Percentiles rank a stretch among this genome's conserved stretches.
phyloP scores from a whole-genome alignment of 1,140 invertebrate species.

The Calephelis nemesis region DNA sequence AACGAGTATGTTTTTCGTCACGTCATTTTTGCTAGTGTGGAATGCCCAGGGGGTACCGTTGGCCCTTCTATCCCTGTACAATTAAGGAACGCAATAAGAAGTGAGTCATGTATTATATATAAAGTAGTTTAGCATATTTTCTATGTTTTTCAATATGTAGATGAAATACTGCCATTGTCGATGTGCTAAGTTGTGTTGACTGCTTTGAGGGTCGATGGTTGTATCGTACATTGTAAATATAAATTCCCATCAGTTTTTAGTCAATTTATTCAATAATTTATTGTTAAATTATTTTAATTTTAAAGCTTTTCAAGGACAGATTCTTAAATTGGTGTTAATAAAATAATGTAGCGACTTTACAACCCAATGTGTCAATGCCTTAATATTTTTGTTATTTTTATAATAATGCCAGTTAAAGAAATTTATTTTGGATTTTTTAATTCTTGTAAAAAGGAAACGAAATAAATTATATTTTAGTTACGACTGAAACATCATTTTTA shows the following conservation, averaged over 20 bases:
- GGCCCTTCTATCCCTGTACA: slow-evolving; percentile 44
- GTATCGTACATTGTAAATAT: slow-evolving; percentile 1
- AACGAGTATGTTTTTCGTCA: neutral
- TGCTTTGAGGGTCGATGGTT: slow-evolving; percentile 21
- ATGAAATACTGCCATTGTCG: slow-evolving; percentile 68
- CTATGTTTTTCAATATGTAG: slow-evolving; percentile 75
- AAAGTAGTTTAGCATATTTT: slow-evolving; percentile 72
- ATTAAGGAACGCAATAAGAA: slow-evolving; percentile 70
- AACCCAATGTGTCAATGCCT: too few relatives aligned
- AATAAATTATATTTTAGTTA: too few relatives aligned
- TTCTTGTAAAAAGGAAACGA: too few relatives aligned
- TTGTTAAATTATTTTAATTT: too few relatives aligned
- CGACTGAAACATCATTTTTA: too few relatives aligned
- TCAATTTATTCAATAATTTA: too few relatives aligned
- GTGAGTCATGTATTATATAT: slow-evolving; percentile 71
- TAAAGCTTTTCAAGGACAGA: too few relatives aligned
- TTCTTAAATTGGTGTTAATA: too few relatives aligned
- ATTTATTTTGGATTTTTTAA: too few relatives aligned
- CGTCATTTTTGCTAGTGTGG: slow-evolving; percentile 8
- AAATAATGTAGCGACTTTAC: too few relatives aligned
- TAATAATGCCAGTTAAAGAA: too few relatives aligned
- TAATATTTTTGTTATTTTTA: too few relatives aligned
- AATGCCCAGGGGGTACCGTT: neutral
- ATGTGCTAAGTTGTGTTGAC: slow-evolving; percentile 35
- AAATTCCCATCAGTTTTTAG: neutral